Evolutionary conservation across 2,888 invertebrate species (phyloP).

Genomic region (Spilosoma lubricipeda): DNA sequence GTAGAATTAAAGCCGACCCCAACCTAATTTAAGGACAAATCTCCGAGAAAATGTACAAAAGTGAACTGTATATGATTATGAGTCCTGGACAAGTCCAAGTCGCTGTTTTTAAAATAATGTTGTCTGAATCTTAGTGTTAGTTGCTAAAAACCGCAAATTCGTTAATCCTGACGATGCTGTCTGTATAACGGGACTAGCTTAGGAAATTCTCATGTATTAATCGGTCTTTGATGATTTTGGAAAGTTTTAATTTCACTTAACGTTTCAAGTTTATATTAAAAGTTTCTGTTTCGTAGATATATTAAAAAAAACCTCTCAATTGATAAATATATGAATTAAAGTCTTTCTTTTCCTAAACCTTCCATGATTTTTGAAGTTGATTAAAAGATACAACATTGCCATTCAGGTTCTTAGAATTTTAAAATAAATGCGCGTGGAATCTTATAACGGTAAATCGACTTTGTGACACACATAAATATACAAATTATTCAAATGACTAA

Average conservation of each 20-base stretch:
- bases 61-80: too few species aligned
- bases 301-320: too few species aligned
- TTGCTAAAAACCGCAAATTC: too few species aligned
- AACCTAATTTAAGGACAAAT: too few species aligned
- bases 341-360: not conserved
- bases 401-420: conserved; percentile 24
- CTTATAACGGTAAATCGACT: conserved; percentile 32
- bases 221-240: not conserved
- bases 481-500: conserved; percentile 28
- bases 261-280: not conserved
- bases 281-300: too few species aligned
- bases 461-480: conserved; percentile 35
- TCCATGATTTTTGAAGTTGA: not conserved
- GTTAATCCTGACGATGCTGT: too few species aligned
- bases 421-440: conserved; percentile 22
- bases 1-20: too few species aligned
- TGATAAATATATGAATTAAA: too few species aligned
- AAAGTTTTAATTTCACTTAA: not conserved
- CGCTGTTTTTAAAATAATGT: too few species aligned
- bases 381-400: conserved; percentile 9
- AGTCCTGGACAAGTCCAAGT: too few species aligned
- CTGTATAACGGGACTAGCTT: not conserved
- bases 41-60: too few species aligned
- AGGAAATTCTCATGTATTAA: not conserved
- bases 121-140: not conserved